phyloP scores from a whole-genome alignment of 2,888 invertebrate genomes.

The Syritta pipiens region DNA sequence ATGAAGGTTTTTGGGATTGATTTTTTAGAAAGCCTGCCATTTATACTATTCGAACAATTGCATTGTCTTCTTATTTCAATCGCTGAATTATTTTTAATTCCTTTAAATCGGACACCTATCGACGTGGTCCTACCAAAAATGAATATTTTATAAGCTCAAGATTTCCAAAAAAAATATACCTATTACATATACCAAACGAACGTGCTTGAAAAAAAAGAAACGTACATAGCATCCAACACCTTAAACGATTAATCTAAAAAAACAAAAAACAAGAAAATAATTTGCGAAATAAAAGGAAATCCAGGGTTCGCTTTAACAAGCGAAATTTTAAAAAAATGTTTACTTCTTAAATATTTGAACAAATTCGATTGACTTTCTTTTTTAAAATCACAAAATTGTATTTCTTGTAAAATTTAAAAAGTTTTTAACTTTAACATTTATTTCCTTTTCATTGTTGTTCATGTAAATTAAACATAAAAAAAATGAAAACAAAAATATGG shows the following conservation, averaged over 20 bases:
- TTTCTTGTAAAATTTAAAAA: background rate
- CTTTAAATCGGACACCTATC: too few relatives aligned
- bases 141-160: background rate
- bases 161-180: background rate
- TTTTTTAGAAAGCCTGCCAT: too few relatives aligned
- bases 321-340: constrained; percentile 22
- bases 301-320: constrained; percentile 63
- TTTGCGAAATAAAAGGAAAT: constrained; percentile 60
- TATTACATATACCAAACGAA: background rate
- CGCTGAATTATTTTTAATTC: too few relatives aligned
- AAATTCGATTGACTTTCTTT: background rate
- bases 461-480: background rate
- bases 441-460: background rate
- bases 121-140: too few relatives aligned
- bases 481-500: background rate
- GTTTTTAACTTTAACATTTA: background rate
- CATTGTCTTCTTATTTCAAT: too few relatives aligned
- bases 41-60: too few relatives aligned
- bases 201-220: background rate
- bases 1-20: too few relatives aligned
- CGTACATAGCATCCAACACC: background rate
- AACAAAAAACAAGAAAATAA: background rate
- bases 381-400: too few relatives aligned
- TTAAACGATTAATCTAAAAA: background rate
- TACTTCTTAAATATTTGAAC: background rate